A percentile compares a stretch with the other conserved stretches of the same genome.
Evolutionary conservation across 2,888 invertebrate genomes (phyloP).

Genomic region (Anarsia innoxiella): DNA sequence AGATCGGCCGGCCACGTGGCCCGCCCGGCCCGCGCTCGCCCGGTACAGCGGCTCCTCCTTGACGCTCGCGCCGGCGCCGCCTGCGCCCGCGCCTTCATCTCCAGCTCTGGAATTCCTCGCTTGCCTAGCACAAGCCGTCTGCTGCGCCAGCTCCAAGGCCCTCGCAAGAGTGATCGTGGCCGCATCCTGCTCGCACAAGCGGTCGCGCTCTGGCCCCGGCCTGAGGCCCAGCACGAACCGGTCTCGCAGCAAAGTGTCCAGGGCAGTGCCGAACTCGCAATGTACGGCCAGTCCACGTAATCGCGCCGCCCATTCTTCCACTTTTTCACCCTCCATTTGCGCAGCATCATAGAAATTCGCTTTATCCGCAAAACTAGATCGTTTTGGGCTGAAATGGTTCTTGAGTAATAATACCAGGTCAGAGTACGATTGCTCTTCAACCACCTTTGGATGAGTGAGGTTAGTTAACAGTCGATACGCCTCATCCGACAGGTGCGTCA

Average conservation of each 20-base stretch:
- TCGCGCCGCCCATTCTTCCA: slow-evolving; percentile 14
- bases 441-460: slow-evolving; percentile 14
- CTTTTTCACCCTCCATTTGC: not conserved
- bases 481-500: slow-evolving; percentile 2
- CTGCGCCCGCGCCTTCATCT: too few relatives aligned
- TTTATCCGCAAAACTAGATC: slow-evolving; percentile 16
- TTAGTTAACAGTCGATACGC: slow-evolving; percentile 14
- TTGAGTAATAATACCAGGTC: slow-evolving; percentile 16
- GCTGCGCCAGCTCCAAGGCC: slow-evolving; percentile 15
- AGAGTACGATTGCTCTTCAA: slow-evolving; percentile 11
- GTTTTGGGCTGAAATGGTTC: slow-evolving; percentile 16
- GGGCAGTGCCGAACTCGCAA: slow-evolving; percentile 17
- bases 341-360: slow-evolving; percentile 15
- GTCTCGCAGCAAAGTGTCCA: slow-evolving; percentile 17
- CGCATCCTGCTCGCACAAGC: slow-evolving; percentile 13
- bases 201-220: slow-evolving; percentile 16
- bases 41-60: slow-evolving; percentile 18
- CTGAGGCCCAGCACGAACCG: slow-evolving; percentile 20
- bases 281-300: slow-evolving; percentile 11
- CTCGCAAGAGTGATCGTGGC: slow-evolving; percentile 12
- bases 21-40: not conserved
- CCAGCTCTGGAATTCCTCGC: not conserved
- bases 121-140: slow-evolving; percentile 5
- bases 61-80: not conserved
- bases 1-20: not conserved